phyloP scores from a whole-genome alignment of 2,888 invertebrate species.

The Vesta saturnalis region DNA sequence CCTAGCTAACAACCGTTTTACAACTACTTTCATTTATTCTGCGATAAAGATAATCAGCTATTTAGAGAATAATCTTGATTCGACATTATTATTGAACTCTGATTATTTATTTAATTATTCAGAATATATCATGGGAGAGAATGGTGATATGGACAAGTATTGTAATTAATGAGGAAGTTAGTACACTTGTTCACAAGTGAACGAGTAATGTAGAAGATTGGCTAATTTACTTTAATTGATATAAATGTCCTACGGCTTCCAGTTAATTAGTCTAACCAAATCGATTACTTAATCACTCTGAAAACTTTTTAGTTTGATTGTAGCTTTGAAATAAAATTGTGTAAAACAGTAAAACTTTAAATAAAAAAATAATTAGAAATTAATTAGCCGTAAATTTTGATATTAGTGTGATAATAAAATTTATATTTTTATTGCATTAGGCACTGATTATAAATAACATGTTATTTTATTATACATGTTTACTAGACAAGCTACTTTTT shows the following conservation, averaged over 20 bases:
- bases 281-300: neutral
- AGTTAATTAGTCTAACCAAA: neutral
- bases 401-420: no score
- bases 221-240: conserved; percentile 7
- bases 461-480: no score
- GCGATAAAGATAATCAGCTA: no score
- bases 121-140: conserved; percentile 5
- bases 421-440: neutral
- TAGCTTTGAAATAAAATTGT: neutral
- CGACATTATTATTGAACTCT: neutral
- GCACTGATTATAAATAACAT: neutral
- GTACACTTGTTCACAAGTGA: neutral
- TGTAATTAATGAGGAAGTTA: conserved; percentile 11
- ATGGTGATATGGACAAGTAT: neutral
- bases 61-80: no score
- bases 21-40: no score
- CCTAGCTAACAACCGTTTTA: no score
- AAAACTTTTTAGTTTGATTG: neutral
- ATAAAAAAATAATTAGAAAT: neutral
- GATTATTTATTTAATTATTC: conserved; percentile 14
- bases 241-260: neutral
- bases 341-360: neutral
- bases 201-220: conserved; percentile 1
- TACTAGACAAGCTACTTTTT: neutral
- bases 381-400: neutral